Conservation (phyloP, 2,113 vertebrate genomes). For the Pterocles gutturalis region DNA sequence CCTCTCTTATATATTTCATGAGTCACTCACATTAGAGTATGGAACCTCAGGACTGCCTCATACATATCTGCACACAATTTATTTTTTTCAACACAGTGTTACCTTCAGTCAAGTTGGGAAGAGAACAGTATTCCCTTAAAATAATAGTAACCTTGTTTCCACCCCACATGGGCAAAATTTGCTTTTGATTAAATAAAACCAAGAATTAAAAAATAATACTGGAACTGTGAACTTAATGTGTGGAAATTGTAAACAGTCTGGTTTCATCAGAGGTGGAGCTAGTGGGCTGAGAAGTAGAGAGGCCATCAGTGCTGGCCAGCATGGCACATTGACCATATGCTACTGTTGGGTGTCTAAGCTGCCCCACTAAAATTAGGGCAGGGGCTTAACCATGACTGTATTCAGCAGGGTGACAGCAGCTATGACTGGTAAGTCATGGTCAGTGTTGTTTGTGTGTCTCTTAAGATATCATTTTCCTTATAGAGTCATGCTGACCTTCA, state of each 20-base stretch:
- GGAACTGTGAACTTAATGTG: not conserved
- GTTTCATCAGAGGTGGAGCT: not conserved
- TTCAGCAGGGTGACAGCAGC: not conserved
- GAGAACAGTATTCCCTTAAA: not conserved
- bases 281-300: not conserved
- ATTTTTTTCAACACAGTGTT: not conserved
- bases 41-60: not conserved
- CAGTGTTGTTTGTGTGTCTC: not conserved
- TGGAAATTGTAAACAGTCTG: not conserved
- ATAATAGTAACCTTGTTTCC: not conserved
- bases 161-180: not conserved
- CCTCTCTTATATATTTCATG: conserved; percentile 8
- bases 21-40: not conserved
- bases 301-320: not conserved
- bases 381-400: not conserved
- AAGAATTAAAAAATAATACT: not conserved
- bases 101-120: not conserved
- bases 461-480: not conserved
- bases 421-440: no score
- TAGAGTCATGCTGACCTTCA: not conserved
- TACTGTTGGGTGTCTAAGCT: not conserved
- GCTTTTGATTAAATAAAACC: not conserved
- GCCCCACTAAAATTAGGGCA: not conserved
- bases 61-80: not conserved
- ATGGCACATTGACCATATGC: not conserved